Conservation (phyloP, 2,113 vertebrate genomes). For the Varanus salvator region DNA sequence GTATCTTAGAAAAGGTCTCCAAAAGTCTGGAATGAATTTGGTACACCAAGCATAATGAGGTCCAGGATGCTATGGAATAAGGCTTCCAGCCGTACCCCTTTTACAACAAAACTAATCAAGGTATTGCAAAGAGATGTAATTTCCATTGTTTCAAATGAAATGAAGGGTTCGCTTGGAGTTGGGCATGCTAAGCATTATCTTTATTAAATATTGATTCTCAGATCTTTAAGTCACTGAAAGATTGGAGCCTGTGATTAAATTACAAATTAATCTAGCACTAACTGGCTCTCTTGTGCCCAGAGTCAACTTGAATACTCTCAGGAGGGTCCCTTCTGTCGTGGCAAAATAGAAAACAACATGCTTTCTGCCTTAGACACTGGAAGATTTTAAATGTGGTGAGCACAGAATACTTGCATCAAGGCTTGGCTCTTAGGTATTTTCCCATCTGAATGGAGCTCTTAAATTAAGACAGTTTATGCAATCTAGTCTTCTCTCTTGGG, state of each 20-base stretch:
- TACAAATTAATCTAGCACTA: constrained; percentile 72
- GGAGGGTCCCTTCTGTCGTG: constrained; percentile 45
- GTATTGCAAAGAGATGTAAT: constrained; percentile 22
- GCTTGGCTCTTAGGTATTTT: neutral
- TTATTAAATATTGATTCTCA: constrained; percentile 86
- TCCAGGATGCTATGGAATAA: neutral
- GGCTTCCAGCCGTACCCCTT: neutral
- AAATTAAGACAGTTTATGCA: constrained; percentile 46
- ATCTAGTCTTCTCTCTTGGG: constrained; percentile 11
- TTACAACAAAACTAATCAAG: constrained; percentile 23
- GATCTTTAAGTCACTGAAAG: constrained; percentile 74
- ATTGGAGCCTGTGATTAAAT: constrained; percentile 77
- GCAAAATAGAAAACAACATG: constrained; percentile 33
- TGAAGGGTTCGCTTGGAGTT: constrained; percentile 54
- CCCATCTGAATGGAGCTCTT: constrained; percentile 42
- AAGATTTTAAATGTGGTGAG: constrained; percentile 28
- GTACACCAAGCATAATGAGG: neutral
- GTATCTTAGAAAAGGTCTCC: neutral
- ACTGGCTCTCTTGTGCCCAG: constrained; percentile 71
- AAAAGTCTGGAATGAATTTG: neutral
- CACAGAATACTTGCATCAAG: constrained; percentile 31
- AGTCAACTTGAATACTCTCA: constrained; percentile 66
- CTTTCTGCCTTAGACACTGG: constrained; percentile 35
- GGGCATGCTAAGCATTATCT: constrained; percentile 73
- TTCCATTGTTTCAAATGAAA: constrained; percentile 46